Conservation (phyloP, 2,797 vertebrate genomes). For the Myotis vivesi region DNA sequence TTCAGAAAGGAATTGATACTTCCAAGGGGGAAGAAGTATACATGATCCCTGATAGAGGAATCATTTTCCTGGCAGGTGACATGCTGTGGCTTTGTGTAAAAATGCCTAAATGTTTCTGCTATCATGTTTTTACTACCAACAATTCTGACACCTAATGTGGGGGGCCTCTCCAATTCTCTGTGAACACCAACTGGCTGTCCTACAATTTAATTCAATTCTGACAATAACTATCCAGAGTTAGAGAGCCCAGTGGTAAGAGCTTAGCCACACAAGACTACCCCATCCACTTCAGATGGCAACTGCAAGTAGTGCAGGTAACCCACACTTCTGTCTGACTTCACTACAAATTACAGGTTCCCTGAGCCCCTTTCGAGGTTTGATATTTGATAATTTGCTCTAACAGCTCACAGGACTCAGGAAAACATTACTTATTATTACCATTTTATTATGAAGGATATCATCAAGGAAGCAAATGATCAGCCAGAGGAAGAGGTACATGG, state of each 20-base stretch:
- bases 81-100: neutral
- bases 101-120: neutral
- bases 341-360: neutral
- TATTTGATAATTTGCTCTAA: neutral
- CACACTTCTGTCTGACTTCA: neutral
- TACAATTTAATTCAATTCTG: neutral
- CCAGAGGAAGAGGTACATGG: neutral
- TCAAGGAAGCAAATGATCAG: neutral
- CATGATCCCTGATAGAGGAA: neutral
- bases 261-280: neutral
- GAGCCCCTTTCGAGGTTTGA: neutral
- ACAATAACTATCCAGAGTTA: neutral
- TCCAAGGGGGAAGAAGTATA: neutral
- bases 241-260: neutral
- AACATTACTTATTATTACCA: neutral
- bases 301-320: neutral
- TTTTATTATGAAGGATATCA: neutral
- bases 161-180: neutral
- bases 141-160: neutral
- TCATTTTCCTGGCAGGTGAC: neutral
- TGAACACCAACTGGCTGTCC: neutral
- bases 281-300: neutral
- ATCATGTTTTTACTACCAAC: neutral
- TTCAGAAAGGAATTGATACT: neutral
- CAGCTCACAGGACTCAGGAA: neutral